Evolutionary conservation across 2,113 vertebrate species (phyloP).

Genomic region (Noturus placidus): DNA sequence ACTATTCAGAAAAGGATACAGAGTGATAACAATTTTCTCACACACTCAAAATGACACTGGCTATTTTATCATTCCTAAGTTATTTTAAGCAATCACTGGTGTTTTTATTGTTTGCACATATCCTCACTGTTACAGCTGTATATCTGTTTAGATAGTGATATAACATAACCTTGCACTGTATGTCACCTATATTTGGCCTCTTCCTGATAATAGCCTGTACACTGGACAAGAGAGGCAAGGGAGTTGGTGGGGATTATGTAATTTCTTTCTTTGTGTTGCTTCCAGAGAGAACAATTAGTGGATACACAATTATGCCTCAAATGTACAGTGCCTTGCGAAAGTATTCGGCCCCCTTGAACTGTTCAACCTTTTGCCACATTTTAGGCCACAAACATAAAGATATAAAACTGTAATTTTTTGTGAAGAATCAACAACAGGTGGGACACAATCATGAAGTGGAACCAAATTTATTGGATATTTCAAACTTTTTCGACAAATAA

Average conservation of each 20-base stretch:
- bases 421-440: no score
- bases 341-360: no score
- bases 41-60: background rate
- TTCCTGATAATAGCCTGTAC: conserved; percentile 51
- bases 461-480: no score
- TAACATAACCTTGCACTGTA: conserved; percentile 32
- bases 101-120: conserved; percentile 34
- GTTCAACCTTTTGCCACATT: no score
- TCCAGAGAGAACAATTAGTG: conserved; percentile 60
- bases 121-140: conserved; percentile 8
- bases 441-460: no score
- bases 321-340: no score
- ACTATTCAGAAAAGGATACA: background rate
- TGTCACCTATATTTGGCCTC: conserved; percentile 51
- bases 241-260: conserved; percentile 45
- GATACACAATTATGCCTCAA: conserved; percentile 57
- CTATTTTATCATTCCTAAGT: conserved; percentile 17
- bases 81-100: conserved; percentile 35
- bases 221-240: conserved; percentile 27
- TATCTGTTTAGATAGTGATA: conserved; percentile 51
- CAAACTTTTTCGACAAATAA: no score
- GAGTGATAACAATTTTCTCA: conserved; percentile 33
- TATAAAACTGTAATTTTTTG: no score
- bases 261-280: conserved; percentile 66
- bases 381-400: no score